Evolutionary conservation across 2,113 vertebrate species (phyloP), one percentile per base, ranked within the genome.

Genomic region (Condylura cristata): DNA sequence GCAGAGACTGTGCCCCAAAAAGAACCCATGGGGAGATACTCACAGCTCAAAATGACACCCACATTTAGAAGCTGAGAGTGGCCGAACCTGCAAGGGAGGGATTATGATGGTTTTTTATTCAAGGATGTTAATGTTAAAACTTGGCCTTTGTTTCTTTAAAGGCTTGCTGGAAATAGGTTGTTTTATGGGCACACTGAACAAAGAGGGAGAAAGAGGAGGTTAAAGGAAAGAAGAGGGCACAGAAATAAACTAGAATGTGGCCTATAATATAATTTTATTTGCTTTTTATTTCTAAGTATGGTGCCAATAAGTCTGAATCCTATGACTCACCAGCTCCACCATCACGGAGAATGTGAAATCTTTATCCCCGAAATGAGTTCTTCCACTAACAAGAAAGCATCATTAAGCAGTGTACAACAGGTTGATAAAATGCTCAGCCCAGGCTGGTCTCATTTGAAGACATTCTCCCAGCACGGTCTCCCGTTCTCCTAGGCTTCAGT

Each of bases 281-380:
- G 88, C 82, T 96, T 95, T 98, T 96, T 97, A 96, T 96, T 97
- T 93, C 95, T 80, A 85, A 94, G 76, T 34, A 68, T 75, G 68
- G 58, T 96, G 94, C 92, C 76, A 46, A 37, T 28, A 56, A 96
- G 90, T 74, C 96, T 97, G 96, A 96, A 91, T 76, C 84, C 84
- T 95, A 92, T 61, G 91, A 89, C 92, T 97, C 84, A 89, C 91
- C 76, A 76, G 93, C 66, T 96, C 89, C 63, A 95, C 58, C 8
- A 3, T 91, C 87, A 66, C 56, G 63, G 92, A 97, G 91, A 79
- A 95, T 75, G 89, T 48, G 91, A 95, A 92, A 93, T 90, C 74
- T n/a, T 41, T 37, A 91, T 96, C 79, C 74, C 72, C 24, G 63
- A 94, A 97, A 97, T 56, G 71, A 90, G 68, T 65, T 85, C 20